Percentiles rank a stretch among this genome's conserved stretches.
Conservation (phyloP, 2,888 invertebrate species). For the Frankliniella fusca region DNA sequence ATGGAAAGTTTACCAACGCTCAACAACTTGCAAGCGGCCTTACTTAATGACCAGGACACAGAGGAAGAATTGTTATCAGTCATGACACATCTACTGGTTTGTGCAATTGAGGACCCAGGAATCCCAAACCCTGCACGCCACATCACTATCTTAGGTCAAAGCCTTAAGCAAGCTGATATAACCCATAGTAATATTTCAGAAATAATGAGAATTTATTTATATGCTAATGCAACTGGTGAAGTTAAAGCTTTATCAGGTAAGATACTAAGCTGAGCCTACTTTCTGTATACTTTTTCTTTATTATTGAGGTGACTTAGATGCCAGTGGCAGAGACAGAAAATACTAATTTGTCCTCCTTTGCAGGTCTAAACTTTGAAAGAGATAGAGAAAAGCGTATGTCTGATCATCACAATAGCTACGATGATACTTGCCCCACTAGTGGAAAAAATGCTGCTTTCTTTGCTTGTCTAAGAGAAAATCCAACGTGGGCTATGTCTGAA, state of each 20-base stretch:
- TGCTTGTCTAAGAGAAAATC: slow-evolving; percentile 68
- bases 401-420: slow-evolving; percentile 65
- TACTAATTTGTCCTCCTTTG: neutral
- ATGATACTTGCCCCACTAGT: slow-evolving; percentile 61
- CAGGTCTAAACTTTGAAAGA: slow-evolving; percentile 72
- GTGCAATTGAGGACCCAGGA: slow-evolving; percentile 90
- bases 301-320: slow-evolving; percentile 5
- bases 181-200: slow-evolving; percentile 89
- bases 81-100: slow-evolving; percentile 82
- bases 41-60: slow-evolving; percentile 73
- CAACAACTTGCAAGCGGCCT: slow-evolving; percentile 78
- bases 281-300: neutral
- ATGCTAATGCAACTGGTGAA: slow-evolving; percentile 83
- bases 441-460: slow-evolving; percentile 78
- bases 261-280: slow-evolving; percentile 13
- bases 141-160: slow-evolving; percentile 85
- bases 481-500: slow-evolving; percentile 74
- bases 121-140: slow-evolving; percentile 85
- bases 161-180: slow-evolving; percentile 81
- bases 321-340: too few species aligned
- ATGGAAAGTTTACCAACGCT: slow-evolving; percentile 82
- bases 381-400: slow-evolving; percentile 75
- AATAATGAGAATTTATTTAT: slow-evolving; percentile 83
- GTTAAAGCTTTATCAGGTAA: slow-evolving; percentile 70
- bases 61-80: slow-evolving; percentile 84